Conservation (phyloP, 2,797 vertebrate genomes). For the Falco cherrug region DNA sequence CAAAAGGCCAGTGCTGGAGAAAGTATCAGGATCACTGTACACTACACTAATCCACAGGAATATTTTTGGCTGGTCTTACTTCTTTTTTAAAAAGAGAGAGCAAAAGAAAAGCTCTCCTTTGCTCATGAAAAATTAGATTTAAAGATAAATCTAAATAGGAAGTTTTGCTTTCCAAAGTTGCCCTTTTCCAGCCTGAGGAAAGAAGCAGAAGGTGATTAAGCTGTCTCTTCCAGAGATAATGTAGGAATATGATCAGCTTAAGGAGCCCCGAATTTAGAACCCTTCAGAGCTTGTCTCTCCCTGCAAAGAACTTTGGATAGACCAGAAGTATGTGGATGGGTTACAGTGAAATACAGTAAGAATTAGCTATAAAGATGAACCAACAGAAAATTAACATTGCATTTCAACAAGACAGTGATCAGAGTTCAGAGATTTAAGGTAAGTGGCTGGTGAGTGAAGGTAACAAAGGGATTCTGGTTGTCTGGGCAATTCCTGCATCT, state of each 20-base stretch:
- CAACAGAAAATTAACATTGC: not conserved
- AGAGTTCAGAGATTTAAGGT: not conserved
- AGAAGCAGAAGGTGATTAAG: not conserved
- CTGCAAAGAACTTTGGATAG: not conserved
- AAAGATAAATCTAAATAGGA: constrained; percentile 7
- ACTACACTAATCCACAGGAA: not conserved
- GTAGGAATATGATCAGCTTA: not conserved
- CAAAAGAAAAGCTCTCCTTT: not conserved
- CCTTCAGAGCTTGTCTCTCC: not conserved
- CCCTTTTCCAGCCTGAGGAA: constrained; percentile 12
- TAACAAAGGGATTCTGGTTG: not conserved
- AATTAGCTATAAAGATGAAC: not conserved
- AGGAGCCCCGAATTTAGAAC: not conserved
- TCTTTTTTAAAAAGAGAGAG: not conserved
- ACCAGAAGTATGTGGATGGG: not conserved
- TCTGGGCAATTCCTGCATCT: not conserved
- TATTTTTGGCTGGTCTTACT: not conserved
- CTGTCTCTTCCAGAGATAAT: not conserved
- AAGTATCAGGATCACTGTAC: not conserved
- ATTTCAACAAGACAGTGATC: not conserved
- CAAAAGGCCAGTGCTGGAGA: not conserved
- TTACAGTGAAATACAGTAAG: not conserved
- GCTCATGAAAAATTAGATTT: not conserved
- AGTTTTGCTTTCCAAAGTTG: constrained; percentile 5
- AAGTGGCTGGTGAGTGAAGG: not conserved